These are phyloP conservation scores for Baronia brevicornis DNA, from an alignment of 2,888 invertebrate species.

Conservation along the genomic window DNA sequence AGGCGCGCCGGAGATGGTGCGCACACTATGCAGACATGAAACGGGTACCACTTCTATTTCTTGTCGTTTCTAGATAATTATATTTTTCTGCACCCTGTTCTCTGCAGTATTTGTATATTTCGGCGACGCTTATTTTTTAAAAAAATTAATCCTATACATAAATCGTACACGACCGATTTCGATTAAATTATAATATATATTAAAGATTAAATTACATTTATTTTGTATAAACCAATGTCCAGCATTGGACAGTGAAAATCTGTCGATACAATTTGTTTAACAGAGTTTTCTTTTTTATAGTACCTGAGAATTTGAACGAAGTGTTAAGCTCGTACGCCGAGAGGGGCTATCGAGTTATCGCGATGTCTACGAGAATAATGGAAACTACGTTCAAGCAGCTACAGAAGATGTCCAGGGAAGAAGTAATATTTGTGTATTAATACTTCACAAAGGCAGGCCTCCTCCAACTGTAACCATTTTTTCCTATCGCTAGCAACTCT, in stretches of 20 bases:
- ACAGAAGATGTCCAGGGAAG: constrained; percentile 83
- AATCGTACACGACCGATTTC: too few relatives aligned
- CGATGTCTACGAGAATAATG: constrained; percentile 86
- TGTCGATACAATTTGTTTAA: too few relatives aligned
- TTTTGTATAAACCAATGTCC: too few relatives aligned
- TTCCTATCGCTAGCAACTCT: too few relatives aligned
- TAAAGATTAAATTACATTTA: too few relatives aligned
- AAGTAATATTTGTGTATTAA: constrained; percentile 33
- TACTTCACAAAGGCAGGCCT: not conserved
- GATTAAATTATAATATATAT: not conserved
- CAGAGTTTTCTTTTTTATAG: constrained; percentile 53
- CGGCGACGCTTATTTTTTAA: too few relatives aligned
- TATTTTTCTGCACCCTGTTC: too few relatives aligned
- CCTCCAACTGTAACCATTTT: too few relatives aligned
- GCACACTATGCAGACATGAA: constrained; percentile 83
- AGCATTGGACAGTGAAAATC: too few relatives aligned
- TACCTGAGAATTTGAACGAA: constrained; percentile 86
- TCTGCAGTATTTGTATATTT: too few relatives aligned
- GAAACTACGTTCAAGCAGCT: constrained; percentile 82
- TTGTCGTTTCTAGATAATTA: too few relatives aligned
- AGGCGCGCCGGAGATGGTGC: constrained; percentile 95
- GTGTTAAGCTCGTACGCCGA: constrained; percentile 90
- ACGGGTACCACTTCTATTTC: constrained; percentile 61
- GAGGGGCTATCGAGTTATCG: constrained; percentile 95
- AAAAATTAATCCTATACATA: too few relatives aligned